Evolutionary conservation across 2,113 vertebrate genomes (phyloP), one percentile per base, ranked within the genome.

Genomic region (Triplophysa dalaica): DNA sequence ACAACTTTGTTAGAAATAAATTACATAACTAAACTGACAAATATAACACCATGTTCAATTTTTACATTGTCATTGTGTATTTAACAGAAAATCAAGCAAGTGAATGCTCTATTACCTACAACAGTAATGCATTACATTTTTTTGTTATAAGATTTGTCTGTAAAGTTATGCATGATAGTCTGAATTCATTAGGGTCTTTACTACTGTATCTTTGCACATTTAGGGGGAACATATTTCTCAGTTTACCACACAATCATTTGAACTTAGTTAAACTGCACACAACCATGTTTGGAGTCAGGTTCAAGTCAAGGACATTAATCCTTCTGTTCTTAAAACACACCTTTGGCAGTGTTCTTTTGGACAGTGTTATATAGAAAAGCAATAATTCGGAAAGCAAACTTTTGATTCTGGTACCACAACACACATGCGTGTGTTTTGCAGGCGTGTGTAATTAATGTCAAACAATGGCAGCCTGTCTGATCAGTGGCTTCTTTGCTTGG

Each of bases 301-400:
- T 38, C 33, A 38, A 38, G 38, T 73, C 29, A 22, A 73, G 29
- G 54, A 73, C 54, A 41, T 22, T 22, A 16, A 73, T 73, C 70
- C 58, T 16, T 12, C 29, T 58, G 26, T 72, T 19, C 70, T 73
- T 41, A 41, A 73, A 41, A 2, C 70, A 41, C 19, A 48, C 45
- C 13, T n/a, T 70, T 13, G 19, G 48, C 29, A 24, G 50, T 54
- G 68, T 56, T 50, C 26, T 56, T 70, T 33, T 29, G 16, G 33
- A 33, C 33, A 33, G 33, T 33, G 66, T 2, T 24, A 33, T 11
- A 16, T 50, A 14, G 8, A 24, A 69, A 70, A n/a, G 33, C 24
- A 3, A 70, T 17, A 52, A n/a, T 19, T 50, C 16, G 24, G 4
- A 5, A 29, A 65, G 6, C 8, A 13, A 43, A 3, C 7, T 17